Percentiles rank a stretch among this genome's conserved stretches.
These are phyloP conservation scores for Prosopocoilus inquinatus DNA, from an alignment of 2,888 invertebrate species.

Conservation along the genomic window DNA sequence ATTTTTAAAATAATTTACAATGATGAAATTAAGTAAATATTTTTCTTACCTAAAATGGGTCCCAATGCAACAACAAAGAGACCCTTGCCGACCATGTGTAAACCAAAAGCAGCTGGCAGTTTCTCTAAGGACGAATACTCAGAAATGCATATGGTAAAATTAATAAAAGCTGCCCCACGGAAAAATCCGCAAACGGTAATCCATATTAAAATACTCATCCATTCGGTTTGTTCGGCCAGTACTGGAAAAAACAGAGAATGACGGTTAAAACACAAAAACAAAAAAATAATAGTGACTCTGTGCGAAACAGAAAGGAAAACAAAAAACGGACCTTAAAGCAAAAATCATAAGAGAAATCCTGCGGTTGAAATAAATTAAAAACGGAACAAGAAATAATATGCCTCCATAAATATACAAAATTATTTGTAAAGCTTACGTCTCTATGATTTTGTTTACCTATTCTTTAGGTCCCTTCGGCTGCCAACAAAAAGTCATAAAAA, in stretches of 20 bases:
- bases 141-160: slow-evolving; percentile 75
- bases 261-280: slow-evolving; percentile 22
- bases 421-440: slow-evolving; percentile 45
- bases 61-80: slow-evolving; percentile 68
- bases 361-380: slow-evolving; percentile 25
- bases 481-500: slow-evolving; percentile 51
- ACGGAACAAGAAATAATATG: slow-evolving; percentile 17
- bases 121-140: slow-evolving; percentile 71
- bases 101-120: slow-evolving; percentile 72
- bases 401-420: slow-evolving; percentile 15
- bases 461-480: slow-evolving; percentile 48
- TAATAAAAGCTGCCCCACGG: slow-evolving; percentile 74
- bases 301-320: slow-evolving; percentile 27
- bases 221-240: slow-evolving; percentile 70
- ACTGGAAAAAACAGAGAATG: slow-evolving; percentile 54
- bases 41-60: slow-evolving; percentile 63
- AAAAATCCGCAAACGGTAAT: slow-evolving; percentile 76
- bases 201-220: slow-evolving; percentile 67
- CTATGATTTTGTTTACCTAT: slow-evolving; percentile 48
- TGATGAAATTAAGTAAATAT: too few relatives aligned
- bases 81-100: slow-evolving; percentile 76
- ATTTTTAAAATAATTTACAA: too few relatives aligned
- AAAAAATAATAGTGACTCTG: slow-evolving; percentile 28
- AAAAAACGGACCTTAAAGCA: slow-evolving; percentile 28
- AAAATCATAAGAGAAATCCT: slow-evolving; percentile 24